Evolutionary conservation across 2,888 invertebrate genomes (phyloP).

Genomic region (Drosophila eohydei): DNA sequence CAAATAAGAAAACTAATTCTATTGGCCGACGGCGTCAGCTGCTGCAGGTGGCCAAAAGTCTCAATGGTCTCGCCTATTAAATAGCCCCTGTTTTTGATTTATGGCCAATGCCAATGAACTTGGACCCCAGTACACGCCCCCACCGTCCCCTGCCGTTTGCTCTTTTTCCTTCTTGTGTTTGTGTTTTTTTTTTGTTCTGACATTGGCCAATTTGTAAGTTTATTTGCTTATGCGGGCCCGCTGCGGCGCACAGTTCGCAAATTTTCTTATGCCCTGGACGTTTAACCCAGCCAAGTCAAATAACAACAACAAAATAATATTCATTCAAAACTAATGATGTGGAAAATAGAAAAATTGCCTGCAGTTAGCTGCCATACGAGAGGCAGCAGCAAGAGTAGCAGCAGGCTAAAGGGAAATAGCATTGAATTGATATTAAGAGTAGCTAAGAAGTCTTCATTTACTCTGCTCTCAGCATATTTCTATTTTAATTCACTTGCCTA

Average conservation of each 20-base stretch:
- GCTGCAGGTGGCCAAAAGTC: constrained; percentile 52
- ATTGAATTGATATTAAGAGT: constrained; percentile 28
- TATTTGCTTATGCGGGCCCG: constrained; percentile 66
- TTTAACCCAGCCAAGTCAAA: constrained; percentile 56
- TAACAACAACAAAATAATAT: constrained; percentile 54
- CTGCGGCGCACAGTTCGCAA: constrained; percentile 19
- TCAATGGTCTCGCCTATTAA: constrained; percentile 49
- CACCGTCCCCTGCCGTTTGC: too few relatives aligned
- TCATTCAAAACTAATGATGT: constrained; percentile 79
- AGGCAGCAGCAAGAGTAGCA: not conserved
- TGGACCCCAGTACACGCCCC: not conserved
- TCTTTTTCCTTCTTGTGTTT: constrained; percentile 3
- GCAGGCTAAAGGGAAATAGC: not conserved
- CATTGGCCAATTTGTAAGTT: constrained; percentile 73
- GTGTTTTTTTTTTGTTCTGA: constrained; percentile 25
- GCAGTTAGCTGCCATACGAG: constrained; percentile 54
- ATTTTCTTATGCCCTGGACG: constrained; percentile 48
- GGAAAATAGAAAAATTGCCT: constrained; percentile 78
- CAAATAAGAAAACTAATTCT: constrained; percentile 76
- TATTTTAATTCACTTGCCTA: not conserved
- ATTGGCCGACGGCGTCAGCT: constrained; percentile 54
- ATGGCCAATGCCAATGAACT: constrained; percentile 70
- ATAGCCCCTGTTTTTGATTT: constrained; percentile 72
- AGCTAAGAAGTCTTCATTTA: constrained; percentile 18
- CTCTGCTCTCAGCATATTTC: constrained; percentile 11